Conservation (phyloP, 2,797 vertebrate species). For the Petrocephalus schoutedeni region DNA sequence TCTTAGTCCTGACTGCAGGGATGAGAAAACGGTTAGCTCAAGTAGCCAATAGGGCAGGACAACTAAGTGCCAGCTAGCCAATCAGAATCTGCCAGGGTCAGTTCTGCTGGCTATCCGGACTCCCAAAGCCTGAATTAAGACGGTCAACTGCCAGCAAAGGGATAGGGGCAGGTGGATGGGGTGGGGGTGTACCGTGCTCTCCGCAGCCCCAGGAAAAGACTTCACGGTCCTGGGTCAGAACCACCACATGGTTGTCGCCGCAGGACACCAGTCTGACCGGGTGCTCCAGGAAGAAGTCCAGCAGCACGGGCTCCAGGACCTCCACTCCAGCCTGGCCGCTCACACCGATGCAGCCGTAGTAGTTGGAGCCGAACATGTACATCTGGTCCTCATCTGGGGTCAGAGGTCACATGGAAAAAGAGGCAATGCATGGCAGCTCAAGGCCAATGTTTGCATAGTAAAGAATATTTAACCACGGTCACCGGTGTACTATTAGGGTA, state of each 20-base stretch:
- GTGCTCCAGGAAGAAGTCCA: constrained; percentile 85
- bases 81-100: not conserved
- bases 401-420: not conserved
- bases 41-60: not conserved
- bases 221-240: constrained; percentile 76
- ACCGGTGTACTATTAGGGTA: not conserved
- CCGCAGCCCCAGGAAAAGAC: constrained; percentile 96
- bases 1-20: not conserved
- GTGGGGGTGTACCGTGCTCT: constrained; percentile 62
- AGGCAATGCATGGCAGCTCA: not conserved
- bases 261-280: constrained; percentile 88
- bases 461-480: not conserved
- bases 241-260: constrained; percentile 92
- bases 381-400: constrained; percentile 88
- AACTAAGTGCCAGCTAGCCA: not conserved
- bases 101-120: not conserved
- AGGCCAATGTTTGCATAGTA: not conserved
- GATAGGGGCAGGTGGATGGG: not conserved
- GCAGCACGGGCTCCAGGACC: constrained; percentile 80
- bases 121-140: not conserved
- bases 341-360: constrained; percentile 92
- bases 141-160: not conserved
- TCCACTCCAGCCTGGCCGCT: constrained; percentile 73
- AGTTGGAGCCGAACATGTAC: constrained; percentile 96
- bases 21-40: not conserved